Evolutionary conservation across 1,140 invertebrate genomes (phyloP), one percentile per base, ranked within the genome.

Genomic region (Sarcophaga bullata): DNA sequence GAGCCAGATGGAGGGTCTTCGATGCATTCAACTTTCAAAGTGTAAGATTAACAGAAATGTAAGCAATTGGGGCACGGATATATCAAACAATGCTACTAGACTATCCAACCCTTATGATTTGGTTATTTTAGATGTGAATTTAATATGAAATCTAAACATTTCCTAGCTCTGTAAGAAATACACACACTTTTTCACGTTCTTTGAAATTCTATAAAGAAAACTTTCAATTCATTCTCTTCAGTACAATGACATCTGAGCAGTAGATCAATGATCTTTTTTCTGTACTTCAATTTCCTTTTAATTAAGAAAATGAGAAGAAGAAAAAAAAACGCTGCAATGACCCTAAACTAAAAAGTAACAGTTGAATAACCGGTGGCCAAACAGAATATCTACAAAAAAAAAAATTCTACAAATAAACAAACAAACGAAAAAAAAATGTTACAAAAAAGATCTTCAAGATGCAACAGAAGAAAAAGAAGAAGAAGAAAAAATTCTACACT

Each of bases 331-430:
- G 25, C 4, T 19, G 6, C 0, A 68, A 68, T 68, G 62, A 68
- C 62, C 62, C 62, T 68, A 58, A n/a, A 19, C 17, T 3, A 68
- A 25, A 25, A 68, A 68, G 62, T 68, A 68, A 68, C 62, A 68
- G 62, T 68, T 68, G 62, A 68, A 68, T 68, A 68, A 68, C 62
- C 62, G 62, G 62, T 68, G 62, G 62, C 17, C 19, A 52, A 9
- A 52, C 50, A 52, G 13, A 13, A 52, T 52, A 52, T 52, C 13
- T 52, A 50, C 6, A 52, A 52, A 9, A 52, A 8, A 68, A 68
- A 68, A 7, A 62, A 62, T 15, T 8, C n/a, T 68, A 68, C 19
- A 11, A 15, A 13, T 9, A 58, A 68, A 68, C 17, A 68, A 68
- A 68, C 3, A 19, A 9, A n/a, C n/a, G n/a, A n/a, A n/a, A n/a